phyloP scores from a whole-genome alignment of 2,797 vertebrate species.

The Sebastes paucispinis region DNA sequence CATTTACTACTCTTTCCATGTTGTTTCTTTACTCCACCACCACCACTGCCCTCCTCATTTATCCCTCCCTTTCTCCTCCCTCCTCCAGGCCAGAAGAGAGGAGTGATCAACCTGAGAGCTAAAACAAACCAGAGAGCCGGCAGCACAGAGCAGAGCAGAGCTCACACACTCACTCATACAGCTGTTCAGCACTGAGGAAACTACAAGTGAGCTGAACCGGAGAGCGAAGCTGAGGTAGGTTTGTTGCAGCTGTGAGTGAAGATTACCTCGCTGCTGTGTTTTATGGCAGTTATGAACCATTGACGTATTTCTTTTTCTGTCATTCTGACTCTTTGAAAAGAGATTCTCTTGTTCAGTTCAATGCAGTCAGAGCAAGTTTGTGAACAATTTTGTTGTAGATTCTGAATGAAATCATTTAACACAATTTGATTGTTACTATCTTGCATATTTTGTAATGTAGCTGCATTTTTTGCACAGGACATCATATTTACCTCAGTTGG shows the following conservation, averaged over 20 bases:
- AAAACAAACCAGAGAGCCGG: conserved; percentile 73
- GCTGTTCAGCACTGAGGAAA: conserved; percentile 54
- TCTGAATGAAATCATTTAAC: background rate
- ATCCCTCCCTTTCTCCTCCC: conserved; percentile 65
- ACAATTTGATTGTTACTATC: background rate
- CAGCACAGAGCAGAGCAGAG: conserved; percentile 51
- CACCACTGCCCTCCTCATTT: conserved; percentile 31
- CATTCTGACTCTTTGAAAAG: background rate
- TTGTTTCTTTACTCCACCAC: conserved; percentile 44
- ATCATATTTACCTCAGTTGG: background rate
- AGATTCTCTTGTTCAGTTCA: background rate
- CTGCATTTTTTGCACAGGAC: background rate
- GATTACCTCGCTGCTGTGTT: conserved; percentile 49
- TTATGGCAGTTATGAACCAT: conserved; percentile 34
- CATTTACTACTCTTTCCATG: conserved; percentile 60
- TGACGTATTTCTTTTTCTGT: background rate
- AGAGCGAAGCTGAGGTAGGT: conserved; percentile 59
- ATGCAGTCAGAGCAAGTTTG: background rate
- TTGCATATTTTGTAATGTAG: background rate
- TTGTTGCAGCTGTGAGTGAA: conserved; percentile 35
- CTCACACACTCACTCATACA: conserved; percentile 27
- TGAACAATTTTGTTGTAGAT: background rate
- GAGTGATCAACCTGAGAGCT: conserved; percentile 80
- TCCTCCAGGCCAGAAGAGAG: conserved; percentile 66
- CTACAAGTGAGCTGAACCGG: conserved; percentile 4